Conservation (phyloP, 2,797 vertebrate genomes). For the Lophotriccus pileatus region DNA sequence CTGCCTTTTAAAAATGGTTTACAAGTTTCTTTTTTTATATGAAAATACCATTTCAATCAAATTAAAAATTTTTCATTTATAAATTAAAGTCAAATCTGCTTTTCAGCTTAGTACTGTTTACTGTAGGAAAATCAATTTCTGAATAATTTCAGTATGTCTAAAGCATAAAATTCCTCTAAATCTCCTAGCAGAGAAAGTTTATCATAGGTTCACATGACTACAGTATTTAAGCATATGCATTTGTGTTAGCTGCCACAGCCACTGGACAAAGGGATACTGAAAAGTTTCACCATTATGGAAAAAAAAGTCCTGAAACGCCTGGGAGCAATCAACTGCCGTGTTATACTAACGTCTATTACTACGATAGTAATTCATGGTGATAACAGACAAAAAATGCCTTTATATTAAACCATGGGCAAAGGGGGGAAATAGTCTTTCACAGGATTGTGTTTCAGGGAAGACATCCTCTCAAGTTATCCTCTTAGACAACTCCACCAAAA, state of each 20-base stretch:
- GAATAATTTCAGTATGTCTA: background rate
- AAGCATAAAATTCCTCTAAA: background rate
- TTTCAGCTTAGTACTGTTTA: background rate
- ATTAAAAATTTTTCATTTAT: background rate
- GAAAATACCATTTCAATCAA: background rate
- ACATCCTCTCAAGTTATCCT: background rate
- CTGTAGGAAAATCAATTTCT: background rate
- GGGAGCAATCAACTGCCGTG: background rate
- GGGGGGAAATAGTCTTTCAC: accelerated
- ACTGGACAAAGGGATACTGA: background rate
- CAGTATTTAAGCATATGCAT: background rate
- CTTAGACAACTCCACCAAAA: background rate
- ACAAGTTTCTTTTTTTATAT: background rate
- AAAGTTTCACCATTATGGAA: background rate
- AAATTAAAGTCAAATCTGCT: background rate
- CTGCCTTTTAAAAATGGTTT: background rate
- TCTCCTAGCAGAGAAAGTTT: background rate
- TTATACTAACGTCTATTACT: background rate
- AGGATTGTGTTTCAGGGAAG: background rate
- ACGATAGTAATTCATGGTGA: background rate
- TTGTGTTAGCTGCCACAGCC: background rate
- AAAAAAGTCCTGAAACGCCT: background rate
- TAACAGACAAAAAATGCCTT: background rate
- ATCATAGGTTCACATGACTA: accelerated
- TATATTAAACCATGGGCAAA: background rate